These are phyloP conservation scores for Lasius fuliginosus DNA, from an alignment of 2,888 invertebrate genomes.

Conservation along the genomic window DNA sequence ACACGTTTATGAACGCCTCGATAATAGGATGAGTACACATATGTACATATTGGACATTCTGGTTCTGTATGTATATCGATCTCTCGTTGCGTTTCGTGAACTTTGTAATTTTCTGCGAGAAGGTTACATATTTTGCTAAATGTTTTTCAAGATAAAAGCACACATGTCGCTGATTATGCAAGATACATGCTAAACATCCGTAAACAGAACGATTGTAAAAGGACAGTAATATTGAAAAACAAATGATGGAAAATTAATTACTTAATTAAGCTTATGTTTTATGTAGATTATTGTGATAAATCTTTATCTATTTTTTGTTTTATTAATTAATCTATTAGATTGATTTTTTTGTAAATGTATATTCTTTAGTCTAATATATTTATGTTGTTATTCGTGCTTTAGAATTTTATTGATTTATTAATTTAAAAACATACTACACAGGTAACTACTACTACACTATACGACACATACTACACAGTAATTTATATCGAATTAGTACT, in stretches of 20 bases:
- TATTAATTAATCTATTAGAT: not conserved
- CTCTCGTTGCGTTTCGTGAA: constrained; percentile 27
- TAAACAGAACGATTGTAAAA: not conserved
- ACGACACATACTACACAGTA: no score
- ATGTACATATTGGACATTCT: not conserved
- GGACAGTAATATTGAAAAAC: not conserved
- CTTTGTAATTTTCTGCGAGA: constrained; percentile 15
- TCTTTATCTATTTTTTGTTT: not conserved
- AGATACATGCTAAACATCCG: constrained; percentile 1
- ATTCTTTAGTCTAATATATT: not conserved
- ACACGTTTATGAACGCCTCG: constrained; percentile 29
- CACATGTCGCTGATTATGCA: constrained; percentile 3
- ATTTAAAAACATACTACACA: not conserved
- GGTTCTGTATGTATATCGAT: not conserved
- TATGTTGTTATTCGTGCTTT: not conserved
- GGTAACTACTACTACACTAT: not conserved
- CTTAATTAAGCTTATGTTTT: not conserved
- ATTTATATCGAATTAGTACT: not conserved
- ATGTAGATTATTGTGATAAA: not conserved
- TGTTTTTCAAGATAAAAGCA: constrained; percentile 35
- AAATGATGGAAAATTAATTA: not conserved
- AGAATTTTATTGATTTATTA: constrained; percentile 3
- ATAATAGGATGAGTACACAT: constrained; percentile 31
- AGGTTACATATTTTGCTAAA: not conserved
- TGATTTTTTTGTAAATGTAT: not conserved